These are phyloP conservation scores for Chloroceryle amazona DNA, from an alignment of 2,797 vertebrate species.

Conservation along the genomic window DNA sequence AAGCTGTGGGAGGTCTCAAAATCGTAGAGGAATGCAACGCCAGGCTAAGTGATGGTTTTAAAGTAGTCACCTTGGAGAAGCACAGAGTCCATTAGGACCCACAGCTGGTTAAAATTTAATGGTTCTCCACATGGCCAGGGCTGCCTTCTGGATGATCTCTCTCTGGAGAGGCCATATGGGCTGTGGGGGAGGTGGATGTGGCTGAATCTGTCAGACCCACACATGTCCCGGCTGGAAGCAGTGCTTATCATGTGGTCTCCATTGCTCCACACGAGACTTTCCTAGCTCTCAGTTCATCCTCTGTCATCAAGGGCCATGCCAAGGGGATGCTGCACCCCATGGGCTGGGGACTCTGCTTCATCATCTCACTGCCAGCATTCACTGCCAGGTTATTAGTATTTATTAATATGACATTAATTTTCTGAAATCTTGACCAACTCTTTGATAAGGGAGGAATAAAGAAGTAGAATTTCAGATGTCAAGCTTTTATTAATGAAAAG, in stretches of 20 bases:
- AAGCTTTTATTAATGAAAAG: constrained; percentile 77
- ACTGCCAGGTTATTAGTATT: constrained; percentile 55
- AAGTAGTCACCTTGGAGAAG: background rate
- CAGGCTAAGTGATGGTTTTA: background rate
- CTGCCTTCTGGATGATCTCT: background rate
- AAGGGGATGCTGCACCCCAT: background rate
- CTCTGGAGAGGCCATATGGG: background rate
- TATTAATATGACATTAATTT: constrained; percentile 76
- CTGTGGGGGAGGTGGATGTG: fast-evolving
- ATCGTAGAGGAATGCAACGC: fast-evolving
- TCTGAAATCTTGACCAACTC: constrained; percentile 69
- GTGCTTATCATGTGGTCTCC: fast-evolving
- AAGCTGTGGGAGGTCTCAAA: no score
- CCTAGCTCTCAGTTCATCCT: background rate
- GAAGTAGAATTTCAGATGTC: constrained; percentile 79
- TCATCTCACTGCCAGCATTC: constrained; percentile 39
- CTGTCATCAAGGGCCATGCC: fast-evolving
- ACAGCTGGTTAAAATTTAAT: fast-evolving
- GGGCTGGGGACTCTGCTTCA: background rate
- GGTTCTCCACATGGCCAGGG: fast-evolving
- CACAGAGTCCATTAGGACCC: fast-evolving
- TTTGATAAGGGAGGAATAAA: constrained; percentile 71
- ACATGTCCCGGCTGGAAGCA: fast-evolving
- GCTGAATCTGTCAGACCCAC: background rate
- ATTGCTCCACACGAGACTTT: fast-evolving